Conservation (phyloP, 2,888 invertebrate species). For the Lasioglossum vierecki region DNA sequence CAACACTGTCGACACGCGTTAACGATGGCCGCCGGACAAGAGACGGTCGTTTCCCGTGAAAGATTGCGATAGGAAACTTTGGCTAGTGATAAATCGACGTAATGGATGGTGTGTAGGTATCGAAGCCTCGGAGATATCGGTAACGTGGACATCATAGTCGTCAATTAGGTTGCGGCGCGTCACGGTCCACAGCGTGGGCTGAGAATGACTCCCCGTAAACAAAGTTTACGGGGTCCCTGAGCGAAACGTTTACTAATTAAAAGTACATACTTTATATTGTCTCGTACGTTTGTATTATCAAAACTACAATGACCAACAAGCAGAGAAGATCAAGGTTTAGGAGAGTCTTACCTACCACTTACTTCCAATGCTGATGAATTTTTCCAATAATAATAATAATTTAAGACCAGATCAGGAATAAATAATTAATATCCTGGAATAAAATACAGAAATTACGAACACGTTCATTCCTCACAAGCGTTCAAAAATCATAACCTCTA, state of each 20-base stretch:
- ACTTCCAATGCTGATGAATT: background rate
- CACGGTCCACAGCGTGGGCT: conserved; percentile 58
- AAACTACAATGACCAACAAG: no score
- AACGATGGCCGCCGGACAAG: conserved; percentile 18
- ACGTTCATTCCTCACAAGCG: no score
- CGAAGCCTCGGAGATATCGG: conserved; percentile 6
- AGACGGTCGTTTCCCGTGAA: conserved; percentile 2
- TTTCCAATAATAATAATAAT: background rate
- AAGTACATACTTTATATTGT: no score
- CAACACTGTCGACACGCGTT: conserved; percentile 19
- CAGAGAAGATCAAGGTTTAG: background rate
- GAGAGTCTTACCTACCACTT: conserved; percentile 17
- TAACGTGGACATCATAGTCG: conserved; percentile 19
- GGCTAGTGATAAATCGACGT: conserved; percentile 29
- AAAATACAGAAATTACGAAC: no score
- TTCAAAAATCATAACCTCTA: no score
- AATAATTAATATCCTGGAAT: no score
- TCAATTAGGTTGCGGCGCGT: conserved; percentile 33
- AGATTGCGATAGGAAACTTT: conserved; percentile 8
- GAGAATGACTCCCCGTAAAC: conserved; percentile 67
- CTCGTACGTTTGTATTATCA: no score
- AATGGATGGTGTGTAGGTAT: conserved; percentile 26
- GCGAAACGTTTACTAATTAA: background rate
- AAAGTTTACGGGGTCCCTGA: conserved; percentile 63
- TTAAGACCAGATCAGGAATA: no score